Evolutionary conservation across 1,140 invertebrate genomes (phyloP).

Genomic region (Melipona quadrifasciata): DNA sequence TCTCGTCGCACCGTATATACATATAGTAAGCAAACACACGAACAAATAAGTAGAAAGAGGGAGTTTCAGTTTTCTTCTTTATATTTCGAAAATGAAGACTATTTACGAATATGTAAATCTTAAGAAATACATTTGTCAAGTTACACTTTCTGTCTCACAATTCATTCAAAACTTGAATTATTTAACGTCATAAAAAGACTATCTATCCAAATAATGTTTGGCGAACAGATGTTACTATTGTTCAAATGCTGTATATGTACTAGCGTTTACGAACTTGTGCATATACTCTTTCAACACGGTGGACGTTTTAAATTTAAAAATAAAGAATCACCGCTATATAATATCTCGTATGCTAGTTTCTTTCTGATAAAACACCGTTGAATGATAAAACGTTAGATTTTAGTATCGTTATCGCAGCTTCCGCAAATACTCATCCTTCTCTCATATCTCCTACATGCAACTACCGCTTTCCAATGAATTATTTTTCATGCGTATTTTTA

Average conservation of each 20-base stretch:
- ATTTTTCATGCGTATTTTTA: too few relatives aligned
- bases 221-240: neutral
- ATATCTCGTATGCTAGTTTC: neutral
- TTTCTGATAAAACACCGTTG: neutral
- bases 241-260: too few relatives aligned
- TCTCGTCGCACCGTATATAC: too few relatives aligned
- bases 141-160: neutral
- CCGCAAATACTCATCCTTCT: constrained; percentile 8
- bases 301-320: neutral
- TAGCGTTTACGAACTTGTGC: neutral
- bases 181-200: neutral
- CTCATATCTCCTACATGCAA: neutral
- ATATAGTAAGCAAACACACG: neutral
- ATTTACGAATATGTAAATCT: neutral
- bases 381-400: constrained; percentile 30
- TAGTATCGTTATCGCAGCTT: constrained; percentile 58
- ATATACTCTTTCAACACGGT: neutral
- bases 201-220: neutral
- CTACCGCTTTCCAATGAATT: neutral
- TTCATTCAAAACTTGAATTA: neutral
- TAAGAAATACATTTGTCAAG: constrained; percentile 7
- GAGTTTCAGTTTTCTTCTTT: neutral
- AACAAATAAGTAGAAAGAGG: constrained; percentile 18
- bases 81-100: neutral
- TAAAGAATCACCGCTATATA: neutral